Base-by-base conservation (phyloP, 2,113 vertebrate species). In the Mesoclemmys tuberculata region DNA sequence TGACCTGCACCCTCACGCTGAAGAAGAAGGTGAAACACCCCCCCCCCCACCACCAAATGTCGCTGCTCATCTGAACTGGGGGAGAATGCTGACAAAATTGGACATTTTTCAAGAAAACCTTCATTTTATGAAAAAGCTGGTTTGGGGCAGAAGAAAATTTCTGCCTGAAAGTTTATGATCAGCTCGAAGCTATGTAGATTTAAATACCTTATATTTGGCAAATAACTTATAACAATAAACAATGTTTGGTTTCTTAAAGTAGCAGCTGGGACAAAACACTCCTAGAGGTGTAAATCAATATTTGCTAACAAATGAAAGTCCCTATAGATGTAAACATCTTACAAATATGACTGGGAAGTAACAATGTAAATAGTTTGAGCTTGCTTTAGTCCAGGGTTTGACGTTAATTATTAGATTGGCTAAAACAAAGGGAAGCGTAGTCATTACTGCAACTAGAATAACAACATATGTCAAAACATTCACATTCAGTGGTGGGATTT, bases 131-230 rank as follows among this genome's bases (percentile, higher is more conserved):
- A 56, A 56, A 55, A 55, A 27, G 6, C 58, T 61, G 29, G 6
- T 61, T 35, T 31, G 1, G 27, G 90, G 83, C 91, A 93, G 90
- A 86, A 71, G 89, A 93, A 74, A 92, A 89, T 49, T 85, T 55
- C 82, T 91, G 80, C 80, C 80, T 83, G 85, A 94, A 78, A 55
- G 75, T 38, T 74, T 41, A 11, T 90, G 86, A 93, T 96, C 93
- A 92, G 46, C 48, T 91, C 84, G 91, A 52, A 26, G 51, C 93
- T 97, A 92, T 93, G 94, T 92, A 96, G 94, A 84, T 85, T 81
- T 52, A 94, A 97, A 89, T 80, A 94, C 93, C 88, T 94, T 85
- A 87, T 92, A 96, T 95, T 89, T 49, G 85, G 91, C 81, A 82
- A 88, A 93, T 93, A 82, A 55, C 84, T 89, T 92, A 82, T 89